phyloP scores from a whole-genome alignment of 2,888 invertebrate genomes.

The Disparrhopalites patrizii region DNA sequence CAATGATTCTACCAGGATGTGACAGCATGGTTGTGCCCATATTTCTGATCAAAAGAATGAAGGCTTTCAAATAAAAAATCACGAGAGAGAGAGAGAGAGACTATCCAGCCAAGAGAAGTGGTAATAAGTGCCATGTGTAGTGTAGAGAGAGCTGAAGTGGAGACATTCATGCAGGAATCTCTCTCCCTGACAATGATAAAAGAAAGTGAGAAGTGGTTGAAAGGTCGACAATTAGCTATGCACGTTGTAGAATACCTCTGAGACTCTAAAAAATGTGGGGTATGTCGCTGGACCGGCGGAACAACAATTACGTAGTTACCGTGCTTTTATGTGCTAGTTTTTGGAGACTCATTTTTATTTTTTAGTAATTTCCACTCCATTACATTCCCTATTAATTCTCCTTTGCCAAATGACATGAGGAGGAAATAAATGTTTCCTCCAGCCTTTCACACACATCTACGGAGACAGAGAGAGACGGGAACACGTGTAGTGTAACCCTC shows the following conservation, averaged over 20 bases:
- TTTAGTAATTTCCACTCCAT: too few relatives aligned
- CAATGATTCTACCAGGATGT: too few relatives aligned
- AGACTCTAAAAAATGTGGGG: slow-evolving; percentile 1
- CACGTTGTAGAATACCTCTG: background rate
- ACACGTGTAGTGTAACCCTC: too few relatives aligned
- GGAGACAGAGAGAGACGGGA: too few relatives aligned
- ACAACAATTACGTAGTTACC: background rate
- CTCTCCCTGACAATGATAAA: slow-evolving; percentile 11
- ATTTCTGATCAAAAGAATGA: too few relatives aligned
- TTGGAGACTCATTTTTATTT: too few relatives aligned
- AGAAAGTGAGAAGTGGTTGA: slow-evolving; percentile 16
- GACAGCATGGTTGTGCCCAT: too few relatives aligned
- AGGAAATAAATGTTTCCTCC: too few relatives aligned
- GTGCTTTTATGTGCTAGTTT: too few relatives aligned
- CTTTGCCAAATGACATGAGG: too few relatives aligned
- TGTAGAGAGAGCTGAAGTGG: background rate
- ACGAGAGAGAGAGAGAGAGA: background rate
- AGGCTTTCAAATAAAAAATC: too few relatives aligned
- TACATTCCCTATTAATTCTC: slow-evolving; percentile 7
- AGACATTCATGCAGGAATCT: background rate
- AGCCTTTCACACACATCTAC: too few relatives aligned
- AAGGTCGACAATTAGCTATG: slow-evolving; percentile 14
- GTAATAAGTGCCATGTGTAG: background rate
- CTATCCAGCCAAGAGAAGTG: background rate
- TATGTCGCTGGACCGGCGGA: slow-evolving; percentile 5